Percentiles rank a stretch among this genome's conserved stretches.
phyloP scores from a whole-genome alignment of 2,113 vertebrate species.

The Zosterops japonicus region DNA sequence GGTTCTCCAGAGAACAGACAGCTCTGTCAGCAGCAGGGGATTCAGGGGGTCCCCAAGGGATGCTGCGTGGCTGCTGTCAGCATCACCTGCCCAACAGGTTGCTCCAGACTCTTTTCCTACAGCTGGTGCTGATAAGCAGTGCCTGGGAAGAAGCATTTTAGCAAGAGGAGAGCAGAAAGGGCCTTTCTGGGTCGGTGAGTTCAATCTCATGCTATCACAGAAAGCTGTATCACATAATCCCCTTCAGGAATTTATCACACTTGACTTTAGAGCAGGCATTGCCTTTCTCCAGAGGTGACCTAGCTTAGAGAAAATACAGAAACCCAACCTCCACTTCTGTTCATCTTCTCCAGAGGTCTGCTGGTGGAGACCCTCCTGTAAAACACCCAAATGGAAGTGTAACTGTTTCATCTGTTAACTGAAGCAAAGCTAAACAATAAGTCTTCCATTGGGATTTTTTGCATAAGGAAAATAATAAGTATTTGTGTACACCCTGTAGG shows the following conservation, averaged over 20 bases:
- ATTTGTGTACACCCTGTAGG: slow-evolving; percentile 58
- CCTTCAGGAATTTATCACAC: slow-evolving; percentile 19
- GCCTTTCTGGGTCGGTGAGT: neutral
- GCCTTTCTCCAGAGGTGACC: neutral
- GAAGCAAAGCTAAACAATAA: slow-evolving; percentile 42
- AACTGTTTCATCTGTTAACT: neutral
- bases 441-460: slow-evolving; percentile 37
- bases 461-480: slow-evolving; percentile 57
- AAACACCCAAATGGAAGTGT: neutral
- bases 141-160: neutral
- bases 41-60: neutral
- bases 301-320: neutral
- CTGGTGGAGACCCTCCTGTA: neutral
- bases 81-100: neutral
- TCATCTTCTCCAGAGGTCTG: neutral
- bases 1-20: neutral
- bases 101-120: neutral
- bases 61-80: neutral
- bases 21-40: neutral
- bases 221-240: neutral
- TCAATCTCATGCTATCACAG: slow-evolving; percentile 21
- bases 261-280: neutral
- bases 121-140: neutral
- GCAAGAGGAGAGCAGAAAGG: neutral
- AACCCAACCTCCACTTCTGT: neutral